Evolutionary conservation across 1,140 invertebrate genomes (phyloP).

Genomic region (Dryas iulia): DNA sequence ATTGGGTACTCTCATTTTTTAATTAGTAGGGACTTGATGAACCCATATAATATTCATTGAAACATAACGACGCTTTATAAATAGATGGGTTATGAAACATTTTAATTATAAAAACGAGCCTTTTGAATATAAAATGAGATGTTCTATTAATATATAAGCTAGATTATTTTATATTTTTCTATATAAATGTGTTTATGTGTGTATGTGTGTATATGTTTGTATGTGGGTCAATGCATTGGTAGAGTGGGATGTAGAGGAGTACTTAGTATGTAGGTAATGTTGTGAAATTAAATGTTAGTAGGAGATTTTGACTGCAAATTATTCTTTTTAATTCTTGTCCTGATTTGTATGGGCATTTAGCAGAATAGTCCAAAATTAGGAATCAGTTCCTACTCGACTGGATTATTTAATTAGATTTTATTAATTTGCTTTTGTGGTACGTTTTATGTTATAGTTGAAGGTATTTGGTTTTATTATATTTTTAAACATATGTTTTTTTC

Average conservation of each 20-base stretch:
- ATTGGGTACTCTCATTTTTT: slow-evolving; percentile 1
- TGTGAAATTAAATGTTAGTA: background rate
- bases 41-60: background rate
- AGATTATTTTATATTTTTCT: background rate
- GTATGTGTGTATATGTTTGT: background rate
- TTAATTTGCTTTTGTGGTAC: too few relatives aligned
- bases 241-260: too few relatives aligned
- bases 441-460: too few relatives aligned
- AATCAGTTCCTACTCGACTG: too few relatives aligned
- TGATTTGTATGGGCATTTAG: too few relatives aligned
- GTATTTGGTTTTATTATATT: too few relatives aligned
- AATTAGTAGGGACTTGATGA: background rate
- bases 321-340: too few relatives aligned
- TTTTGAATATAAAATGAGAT: background rate
- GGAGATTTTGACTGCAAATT: background rate
- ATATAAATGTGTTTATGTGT: background rate
- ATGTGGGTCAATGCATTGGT: background rate
- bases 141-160: background rate
- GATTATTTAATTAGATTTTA: too few relatives aligned
- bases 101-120: background rate
- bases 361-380: too few relatives aligned
- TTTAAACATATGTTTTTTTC: too few relatives aligned
- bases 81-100: slow-evolving; percentile 1
- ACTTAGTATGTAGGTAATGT: too few relatives aligned
- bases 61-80: slow-evolving; percentile 1